Evolutionary conservation across 2,113 vertebrate species (phyloP), one percentile per base, ranked within the genome.

Genomic region (Crotalus tigris): DNA sequence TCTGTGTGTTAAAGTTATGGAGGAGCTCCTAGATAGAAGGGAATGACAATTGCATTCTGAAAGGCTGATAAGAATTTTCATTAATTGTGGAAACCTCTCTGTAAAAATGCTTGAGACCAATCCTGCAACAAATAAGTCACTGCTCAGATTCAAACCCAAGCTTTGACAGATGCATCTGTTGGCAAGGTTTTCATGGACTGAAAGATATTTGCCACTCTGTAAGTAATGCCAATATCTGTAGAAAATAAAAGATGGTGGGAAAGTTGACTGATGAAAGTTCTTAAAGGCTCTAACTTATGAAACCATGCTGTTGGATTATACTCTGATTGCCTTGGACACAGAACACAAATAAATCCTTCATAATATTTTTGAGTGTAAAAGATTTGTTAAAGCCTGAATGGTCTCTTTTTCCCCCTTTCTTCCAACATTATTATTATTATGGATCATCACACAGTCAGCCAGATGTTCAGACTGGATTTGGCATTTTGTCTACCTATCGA

Each of bases 261-360:
- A 51, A 92, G 29, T 54, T 86, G 75, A 92, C 44, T 49, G 75
- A 94, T 94, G 91, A 92, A 90, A 24, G 17, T 92, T 92, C 39
- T 86, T 87, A 94, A 64, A 64, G 44, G 57, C 75, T 92, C 64
- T 92, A 75, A 55, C 49, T 90, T 89, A 92, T 5, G 24, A 90
- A 94, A 85, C 24, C 21, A 51, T 8, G 44, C 15, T 69, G 58
- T 87, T 86, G 55, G 75, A 92, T 94, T 94, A 87, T 49, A 88
- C 86, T 87, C 75, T 46, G 57, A 90, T 92, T 92, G 88, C 88
- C 75, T 90, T 33, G 75, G 90, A 91, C 12, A 90, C 21, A 90
- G 58, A 87, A 23, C 75, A 86, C 75, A 90, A 94, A 90, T 90
- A 94, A 92, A 69, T 90, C 88, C 57, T 69, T 92, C 44, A 29